phyloP scores from a whole-genome alignment of 2,797 vertebrate species.

The Microctenopoma steveboyesi region DNA sequence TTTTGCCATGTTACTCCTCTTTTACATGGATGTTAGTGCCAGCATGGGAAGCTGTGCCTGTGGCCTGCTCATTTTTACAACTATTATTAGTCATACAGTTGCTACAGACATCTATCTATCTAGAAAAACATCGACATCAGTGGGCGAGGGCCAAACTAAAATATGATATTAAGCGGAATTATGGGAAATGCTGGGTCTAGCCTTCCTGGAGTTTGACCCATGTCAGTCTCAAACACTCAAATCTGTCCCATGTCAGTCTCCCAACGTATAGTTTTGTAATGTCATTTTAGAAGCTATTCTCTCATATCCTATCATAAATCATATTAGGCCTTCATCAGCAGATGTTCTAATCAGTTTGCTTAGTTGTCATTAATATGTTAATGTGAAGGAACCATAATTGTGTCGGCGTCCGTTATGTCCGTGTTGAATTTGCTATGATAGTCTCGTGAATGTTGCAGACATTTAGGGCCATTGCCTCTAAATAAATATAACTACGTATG shows the following conservation, averaged over 20 bases:
- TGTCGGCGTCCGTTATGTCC: background rate
- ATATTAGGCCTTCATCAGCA: background rate
- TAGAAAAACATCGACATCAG: slow-evolving; percentile 8
- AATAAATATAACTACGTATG: background rate
- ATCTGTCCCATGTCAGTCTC: background rate
- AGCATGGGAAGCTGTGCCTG: slow-evolving; percentile 23
- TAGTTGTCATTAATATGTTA: background rate
- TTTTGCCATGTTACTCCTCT: slow-evolving; percentile 23
- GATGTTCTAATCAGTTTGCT: background rate
- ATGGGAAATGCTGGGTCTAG: slow-evolving; percentile 5
- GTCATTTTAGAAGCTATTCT: background rate
- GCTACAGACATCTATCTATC: background rate
- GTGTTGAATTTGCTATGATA: background rate
- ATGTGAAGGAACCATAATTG: background rate
- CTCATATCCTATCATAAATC: background rate
- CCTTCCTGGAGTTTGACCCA: background rate
- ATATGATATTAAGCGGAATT: slow-evolving; percentile 16
- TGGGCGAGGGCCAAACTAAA: slow-evolving; percentile 21
- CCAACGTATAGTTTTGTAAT: background rate
- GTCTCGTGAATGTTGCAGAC: too few species aligned
- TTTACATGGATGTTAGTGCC: slow-evolving; percentile 26
- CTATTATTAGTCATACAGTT: slow-evolving; percentile 16
- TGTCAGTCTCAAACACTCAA: too few species aligned
- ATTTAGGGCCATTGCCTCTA: too few species aligned
- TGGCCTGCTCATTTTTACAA: slow-evolving; percentile 28